Conservation (phyloP, 2,888 invertebrate genomes). For the Argyra leucocephala region DNA sequence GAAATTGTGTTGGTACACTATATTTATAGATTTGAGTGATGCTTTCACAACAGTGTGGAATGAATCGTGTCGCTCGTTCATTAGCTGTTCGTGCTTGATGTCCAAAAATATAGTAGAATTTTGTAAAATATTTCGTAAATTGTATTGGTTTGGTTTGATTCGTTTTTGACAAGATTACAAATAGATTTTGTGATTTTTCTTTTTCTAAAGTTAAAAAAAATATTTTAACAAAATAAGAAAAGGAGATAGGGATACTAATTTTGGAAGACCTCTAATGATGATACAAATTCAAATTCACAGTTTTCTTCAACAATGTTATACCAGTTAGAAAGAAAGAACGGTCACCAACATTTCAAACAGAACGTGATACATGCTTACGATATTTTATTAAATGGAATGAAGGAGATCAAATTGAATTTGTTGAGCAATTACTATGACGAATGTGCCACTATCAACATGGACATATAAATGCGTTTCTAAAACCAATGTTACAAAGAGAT, state of each 20-base stretch:
- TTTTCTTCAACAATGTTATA: slow-evolving; percentile 62
- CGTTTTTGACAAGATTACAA: neutral
- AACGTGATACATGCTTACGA: slow-evolving; percentile 73
- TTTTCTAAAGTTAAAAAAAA: too few relatives aligned
- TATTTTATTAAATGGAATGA: slow-evolving; percentile 87
- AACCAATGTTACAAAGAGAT: slow-evolving; percentile 97
- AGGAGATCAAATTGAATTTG: slow-evolving; percentile 91
- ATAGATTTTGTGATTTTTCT: too few relatives aligned
- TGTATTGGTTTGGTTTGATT: neutral
- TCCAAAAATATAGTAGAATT: neutral
- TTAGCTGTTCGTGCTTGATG: neutral
- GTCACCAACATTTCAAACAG: slow-evolving; percentile 62
- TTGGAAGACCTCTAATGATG: slow-evolving; percentile 53
- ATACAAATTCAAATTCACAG: slow-evolving; percentile 60
- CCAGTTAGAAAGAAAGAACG: slow-evolving; percentile 62
- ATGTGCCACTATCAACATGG: slow-evolving; percentile 99
- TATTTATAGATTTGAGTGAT: too few relatives aligned
- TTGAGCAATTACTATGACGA: slow-evolving; percentile 83
- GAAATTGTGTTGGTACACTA: too few relatives aligned
- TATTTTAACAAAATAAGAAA: neutral
- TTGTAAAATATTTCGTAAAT: neutral
- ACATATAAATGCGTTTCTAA: slow-evolving; percentile 92
- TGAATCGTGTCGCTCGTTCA: neutral
- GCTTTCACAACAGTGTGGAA: slow-evolving; percentile 55
- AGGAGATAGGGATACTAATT: neutral